Evolutionary conservation across 2,797 vertebrate genomes (phyloP), one percentile per base, ranked within the genome.

Genomic region (Tadarida brasiliensis): DNA sequence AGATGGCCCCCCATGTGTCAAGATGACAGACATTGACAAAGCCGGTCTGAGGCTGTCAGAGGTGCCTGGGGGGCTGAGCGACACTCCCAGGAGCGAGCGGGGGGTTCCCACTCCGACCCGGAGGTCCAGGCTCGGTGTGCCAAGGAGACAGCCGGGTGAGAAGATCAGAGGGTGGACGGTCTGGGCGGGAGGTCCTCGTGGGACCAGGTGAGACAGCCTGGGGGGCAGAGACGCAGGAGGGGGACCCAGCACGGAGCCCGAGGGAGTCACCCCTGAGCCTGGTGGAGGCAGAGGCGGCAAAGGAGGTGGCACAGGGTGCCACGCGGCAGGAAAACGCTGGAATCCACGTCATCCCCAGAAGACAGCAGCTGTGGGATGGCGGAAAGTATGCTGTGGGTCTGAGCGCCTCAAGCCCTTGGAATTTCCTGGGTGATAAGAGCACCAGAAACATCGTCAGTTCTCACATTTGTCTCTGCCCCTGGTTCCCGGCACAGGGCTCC

Each of bases 271-370:
- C 16, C 65, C 10, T 35, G 80, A 44, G 39, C 28, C 39, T 22
- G 51, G 20, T 2, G 20, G 10, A 33, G 61, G 30, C 10, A 0
- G 0, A 1, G 3, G 47, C 63, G 11, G 24, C 68, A 1, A 1
- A 3, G 22, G 57, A 39, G n/a, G n/a, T n/a, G 20, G 49, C 4
- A 28, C 14, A 22, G 26, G 1, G 12, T 28, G 56, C 47, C 11
- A 4, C 12, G 12, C 1, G 11, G 49, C 54, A 47, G 56, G 68
- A 39, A 54, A 57, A 17, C 24, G 12, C 35, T 11, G n/a, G 68
- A 2, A 3, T 30, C 28, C 1, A 0, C 44, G 7, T 5, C n/a
- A 1, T 0, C 0, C 14, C 39, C 2, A 0, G 73, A 59, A n/a
- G 9, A 49, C 2, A 3, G 30, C 5, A 2, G 15, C 65, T 28